Conservation (phyloP, 1,140 invertebrate species). For the Hylaeus anthracinus region DNA sequence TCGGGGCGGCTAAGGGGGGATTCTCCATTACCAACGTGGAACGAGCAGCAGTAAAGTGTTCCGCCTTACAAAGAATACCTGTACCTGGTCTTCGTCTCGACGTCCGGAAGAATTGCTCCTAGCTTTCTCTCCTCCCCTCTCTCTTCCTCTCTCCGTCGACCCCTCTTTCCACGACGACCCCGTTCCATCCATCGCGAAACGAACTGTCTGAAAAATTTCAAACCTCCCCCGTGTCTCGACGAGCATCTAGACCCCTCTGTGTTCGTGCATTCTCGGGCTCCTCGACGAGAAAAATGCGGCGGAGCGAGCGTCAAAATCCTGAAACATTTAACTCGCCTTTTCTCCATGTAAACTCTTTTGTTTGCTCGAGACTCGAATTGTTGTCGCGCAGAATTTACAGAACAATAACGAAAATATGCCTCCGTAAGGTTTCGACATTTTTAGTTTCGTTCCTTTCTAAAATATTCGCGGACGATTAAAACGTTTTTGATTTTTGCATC, state of each 20-base stretch:
- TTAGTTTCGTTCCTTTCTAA: no score
- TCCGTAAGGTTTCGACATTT: no score
- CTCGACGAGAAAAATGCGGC: background rate
- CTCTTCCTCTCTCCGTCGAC: no score
- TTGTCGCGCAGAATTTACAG: no score
- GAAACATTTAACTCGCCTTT: background rate
- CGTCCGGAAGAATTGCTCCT: slow-evolving; percentile 48
- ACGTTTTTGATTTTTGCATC: no score
- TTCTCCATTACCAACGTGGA: slow-evolving; percentile 63
- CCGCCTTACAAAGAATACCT: slow-evolving; percentile 65
- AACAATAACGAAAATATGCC: no score
- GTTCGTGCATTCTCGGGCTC: background rate
- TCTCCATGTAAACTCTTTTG: no score
- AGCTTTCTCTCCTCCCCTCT: background rate
- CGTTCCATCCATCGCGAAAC: background rate
- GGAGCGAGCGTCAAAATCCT: background rate
- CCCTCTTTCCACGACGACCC: background rate
- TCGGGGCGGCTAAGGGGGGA: slow-evolving; percentile 44
- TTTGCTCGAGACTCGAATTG: no score
- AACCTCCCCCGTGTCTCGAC: background rate
- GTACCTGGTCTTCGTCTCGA: slow-evolving; percentile 45
- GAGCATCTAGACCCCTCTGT: background rate
- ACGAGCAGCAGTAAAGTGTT: slow-evolving; percentile 63
- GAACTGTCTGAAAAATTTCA: slow-evolving; percentile 46
- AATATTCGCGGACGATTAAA: no score